These are phyloP conservation scores for Anser brachyrhynchus DNA, from an alignment of 2,113 vertebrate genomes.

Conservation along the genomic window DNA sequence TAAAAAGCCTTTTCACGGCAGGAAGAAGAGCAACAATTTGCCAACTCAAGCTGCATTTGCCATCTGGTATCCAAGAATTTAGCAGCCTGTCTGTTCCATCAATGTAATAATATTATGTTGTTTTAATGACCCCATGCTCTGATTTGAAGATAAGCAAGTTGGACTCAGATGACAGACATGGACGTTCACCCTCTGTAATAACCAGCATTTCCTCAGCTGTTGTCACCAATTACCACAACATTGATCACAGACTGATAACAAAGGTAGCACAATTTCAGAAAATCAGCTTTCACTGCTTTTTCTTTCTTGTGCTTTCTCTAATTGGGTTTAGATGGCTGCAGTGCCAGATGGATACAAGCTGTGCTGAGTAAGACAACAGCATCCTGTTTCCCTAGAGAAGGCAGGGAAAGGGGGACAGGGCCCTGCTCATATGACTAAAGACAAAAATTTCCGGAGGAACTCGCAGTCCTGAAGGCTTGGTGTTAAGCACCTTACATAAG, in stretches of 20 bases:
- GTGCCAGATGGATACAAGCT: neutral
- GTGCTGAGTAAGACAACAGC: accelerated
- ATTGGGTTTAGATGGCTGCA: neutral
- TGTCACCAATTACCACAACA: conserved; percentile 28
- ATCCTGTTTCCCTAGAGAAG: neutral
- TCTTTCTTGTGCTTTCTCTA: neutral
- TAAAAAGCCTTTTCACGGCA: conserved; percentile 51
- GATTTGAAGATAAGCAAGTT: conserved; percentile 36
- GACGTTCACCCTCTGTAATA: conserved; percentile 29
- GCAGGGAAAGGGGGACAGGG: neutral
- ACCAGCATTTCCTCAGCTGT: conserved; percentile 33
- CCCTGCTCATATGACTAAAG: neutral
- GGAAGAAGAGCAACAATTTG: conserved; percentile 71
- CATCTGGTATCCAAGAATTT: conserved; percentile 56
- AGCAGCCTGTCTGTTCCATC: conserved; percentile 50
- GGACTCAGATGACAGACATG: conserved; percentile 43
- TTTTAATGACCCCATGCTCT: conserved; percentile 35
- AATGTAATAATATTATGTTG: conserved; percentile 21
- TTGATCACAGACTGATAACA: conserved; percentile 25
- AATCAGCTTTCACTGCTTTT: conserved; percentile 19
- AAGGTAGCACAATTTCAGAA: conserved; percentile 3
- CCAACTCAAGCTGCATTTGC: conserved; percentile 66
- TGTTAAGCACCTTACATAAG: neutral
- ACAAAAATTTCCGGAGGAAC: neutral
- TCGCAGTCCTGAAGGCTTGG: neutral